Conservation (phyloP, 30 jellyfish, hydroid and myxozoan species). For the Euphysa ruthae region DNA sequence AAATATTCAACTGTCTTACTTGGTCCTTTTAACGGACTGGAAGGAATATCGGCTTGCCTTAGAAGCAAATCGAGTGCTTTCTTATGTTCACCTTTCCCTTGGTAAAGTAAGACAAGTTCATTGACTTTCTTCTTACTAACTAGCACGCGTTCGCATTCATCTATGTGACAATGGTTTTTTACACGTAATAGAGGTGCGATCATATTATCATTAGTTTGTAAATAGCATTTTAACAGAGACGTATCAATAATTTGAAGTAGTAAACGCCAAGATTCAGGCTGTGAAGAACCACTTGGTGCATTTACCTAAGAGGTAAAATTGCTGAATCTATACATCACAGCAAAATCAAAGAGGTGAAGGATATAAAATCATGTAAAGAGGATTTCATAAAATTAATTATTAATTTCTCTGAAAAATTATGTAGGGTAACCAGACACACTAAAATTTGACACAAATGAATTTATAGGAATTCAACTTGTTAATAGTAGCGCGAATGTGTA, state of each 20-base stretch:
- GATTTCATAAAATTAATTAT: too few relatives aligned
- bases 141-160: constrained; percentile 84
- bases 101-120: constrained; percentile 77
- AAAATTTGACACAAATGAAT: too few relatives aligned
- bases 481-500: too few relatives aligned
- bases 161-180: constrained; percentile 71
- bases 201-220: constrained; percentile 70
- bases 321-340: not conserved
- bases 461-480: too few relatives aligned
- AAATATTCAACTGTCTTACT: constrained; percentile 57
- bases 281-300: constrained; percentile 17
- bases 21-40: constrained; percentile 62
- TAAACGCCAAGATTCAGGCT: constrained; percentile 36
- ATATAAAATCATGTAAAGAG: too few relatives aligned
- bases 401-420: too few relatives aligned
- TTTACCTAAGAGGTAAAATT: constrained; percentile 1
- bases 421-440: too few relatives aligned
- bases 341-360: not conserved
- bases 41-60: constrained; percentile 69
- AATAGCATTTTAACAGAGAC: constrained; percentile 70
- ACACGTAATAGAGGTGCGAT: constrained; percentile 80
- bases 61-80: constrained; percentile 77
- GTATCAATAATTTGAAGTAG: constrained; percentile 78
- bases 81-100: constrained; percentile 75
- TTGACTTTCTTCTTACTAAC: constrained; percentile 54